phyloP scores from a whole-genome alignment of 1,140 invertebrate genomes.

The Drosophila orosa region DNA sequence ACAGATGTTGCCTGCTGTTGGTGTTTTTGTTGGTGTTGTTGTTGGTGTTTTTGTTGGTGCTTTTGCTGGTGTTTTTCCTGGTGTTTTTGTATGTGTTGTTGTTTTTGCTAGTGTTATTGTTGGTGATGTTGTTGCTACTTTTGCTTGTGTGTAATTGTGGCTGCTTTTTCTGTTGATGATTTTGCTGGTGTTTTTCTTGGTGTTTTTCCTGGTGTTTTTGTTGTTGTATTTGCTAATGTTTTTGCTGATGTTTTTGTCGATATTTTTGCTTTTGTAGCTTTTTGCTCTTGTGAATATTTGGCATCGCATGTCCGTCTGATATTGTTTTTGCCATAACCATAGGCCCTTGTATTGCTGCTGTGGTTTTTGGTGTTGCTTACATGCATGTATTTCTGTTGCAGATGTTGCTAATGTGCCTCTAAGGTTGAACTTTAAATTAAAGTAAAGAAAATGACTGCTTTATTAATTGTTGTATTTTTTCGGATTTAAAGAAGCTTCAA shows the following conservation, averaged over 20 bases:
- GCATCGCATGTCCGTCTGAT: neutral
- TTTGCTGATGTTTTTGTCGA: neutral
- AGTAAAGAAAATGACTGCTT: neutral
- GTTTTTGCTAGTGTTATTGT: neutral
- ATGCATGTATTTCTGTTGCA: conserved; percentile 6
- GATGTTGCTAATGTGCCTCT: conserved; percentile 7
- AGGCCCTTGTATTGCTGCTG: conserved; percentile 3
- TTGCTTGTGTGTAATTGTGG: neutral
- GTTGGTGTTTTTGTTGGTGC: neutral
- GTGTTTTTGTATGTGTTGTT: neutral
- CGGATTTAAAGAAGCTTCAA: no score
- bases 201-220: neutral
- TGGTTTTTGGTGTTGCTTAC: conserved; percentile 9
- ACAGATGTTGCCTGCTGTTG: conserved; percentile 1
- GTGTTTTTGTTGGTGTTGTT: neutral
- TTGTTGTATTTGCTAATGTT: conserved; percentile 4
- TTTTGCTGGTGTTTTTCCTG: neutral
- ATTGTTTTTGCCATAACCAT: conserved; percentile 6
- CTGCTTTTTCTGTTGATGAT: neutral
- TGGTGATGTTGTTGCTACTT: neutral
- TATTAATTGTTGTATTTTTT: no score
- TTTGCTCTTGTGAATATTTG: neutral
- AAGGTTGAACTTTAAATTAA: conserved; percentile 1
- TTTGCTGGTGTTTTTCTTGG: neutral
- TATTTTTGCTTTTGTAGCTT: neutral